phyloP scores from a whole-genome alignment of 2,797 vertebrate genomes.

The Psittacula derbiana region DNA sequence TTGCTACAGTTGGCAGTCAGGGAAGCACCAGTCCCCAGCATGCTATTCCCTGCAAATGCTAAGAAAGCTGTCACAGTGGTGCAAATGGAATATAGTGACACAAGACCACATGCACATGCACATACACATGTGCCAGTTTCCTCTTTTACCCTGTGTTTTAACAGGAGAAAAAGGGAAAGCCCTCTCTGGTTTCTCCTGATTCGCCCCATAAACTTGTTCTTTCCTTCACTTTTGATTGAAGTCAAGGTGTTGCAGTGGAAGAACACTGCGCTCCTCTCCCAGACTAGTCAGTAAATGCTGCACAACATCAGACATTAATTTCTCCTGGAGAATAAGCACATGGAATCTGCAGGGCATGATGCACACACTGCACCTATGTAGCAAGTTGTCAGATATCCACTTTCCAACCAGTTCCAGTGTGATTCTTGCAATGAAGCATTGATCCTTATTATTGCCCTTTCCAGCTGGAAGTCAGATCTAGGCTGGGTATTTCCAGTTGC shows the following conservation, averaged over 20 bases:
- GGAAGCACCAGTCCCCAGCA: background rate
- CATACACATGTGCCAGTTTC: rapidly evolving
- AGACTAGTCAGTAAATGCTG: background rate
- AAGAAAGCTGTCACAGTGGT: background rate
- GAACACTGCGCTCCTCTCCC: background rate
- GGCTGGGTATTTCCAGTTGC: background rate
- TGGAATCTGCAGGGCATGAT: background rate
- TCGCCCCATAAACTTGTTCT: background rate
- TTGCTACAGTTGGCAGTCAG: background rate
- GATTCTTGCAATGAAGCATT: background rate
- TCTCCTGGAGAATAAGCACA: background rate
- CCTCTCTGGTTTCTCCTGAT: background rate
- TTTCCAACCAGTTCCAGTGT: background rate
- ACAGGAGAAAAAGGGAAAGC: background rate
- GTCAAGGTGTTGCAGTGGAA: background rate
- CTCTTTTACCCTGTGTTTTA: background rate
- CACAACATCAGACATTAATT: background rate
- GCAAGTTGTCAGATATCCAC: background rate
- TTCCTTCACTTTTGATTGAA: background rate
- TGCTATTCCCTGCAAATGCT: background rate
- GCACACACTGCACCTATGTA: rapidly evolving
- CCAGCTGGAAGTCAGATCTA: background rate
- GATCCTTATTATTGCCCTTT: background rate
- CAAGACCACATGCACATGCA: rapidly evolving
- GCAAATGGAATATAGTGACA: background rate